Evolutionary conservation across 2,888 invertebrate genomes (phyloP).

Genomic region (Synanthedon tipuliformis): DNA sequence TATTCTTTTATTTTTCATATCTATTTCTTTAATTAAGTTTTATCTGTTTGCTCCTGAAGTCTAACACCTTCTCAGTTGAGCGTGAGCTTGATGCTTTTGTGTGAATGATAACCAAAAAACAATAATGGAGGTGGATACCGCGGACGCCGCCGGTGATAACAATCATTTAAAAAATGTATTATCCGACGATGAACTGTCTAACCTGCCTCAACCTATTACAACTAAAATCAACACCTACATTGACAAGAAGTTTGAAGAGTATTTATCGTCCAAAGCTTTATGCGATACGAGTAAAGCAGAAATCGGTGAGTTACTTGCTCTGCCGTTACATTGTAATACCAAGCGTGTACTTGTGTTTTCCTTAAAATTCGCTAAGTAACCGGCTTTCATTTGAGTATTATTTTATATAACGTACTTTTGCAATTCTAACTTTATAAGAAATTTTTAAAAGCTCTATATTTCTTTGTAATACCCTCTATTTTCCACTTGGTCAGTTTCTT

Average conservation of each 20-base stretch:
- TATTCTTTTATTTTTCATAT: too few relatives aligned
- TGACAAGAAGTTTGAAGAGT: slow-evolving; percentile 75
- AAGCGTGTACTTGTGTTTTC: background rate
- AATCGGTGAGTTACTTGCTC: slow-evolving; percentile 64
- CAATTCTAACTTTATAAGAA: too few relatives aligned
- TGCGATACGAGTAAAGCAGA: slow-evolving; percentile 75
- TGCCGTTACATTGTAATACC: background rate
- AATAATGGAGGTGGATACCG: slow-evolving; percentile 58
- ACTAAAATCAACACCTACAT: slow-evolving; percentile 72
- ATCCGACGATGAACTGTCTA: slow-evolving; percentile 47
- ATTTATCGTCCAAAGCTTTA: slow-evolving; percentile 78
- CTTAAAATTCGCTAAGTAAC: background rate
- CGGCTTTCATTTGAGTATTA: slow-evolving; percentile 2
- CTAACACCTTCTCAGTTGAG: too few relatives aligned
- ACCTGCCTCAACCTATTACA: slow-evolving; percentile 36
- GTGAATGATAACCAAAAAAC: background rate
- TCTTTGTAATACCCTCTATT: too few relatives aligned
- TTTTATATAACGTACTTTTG: slow-evolving; percentile 5
- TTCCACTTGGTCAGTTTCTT: too few relatives aligned
- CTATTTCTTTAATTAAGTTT: too few relatives aligned
- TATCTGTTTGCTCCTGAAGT: too few relatives aligned
- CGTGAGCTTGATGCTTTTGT: too few relatives aligned
- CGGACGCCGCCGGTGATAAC: slow-evolving; percentile 53
- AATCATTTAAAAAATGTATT: slow-evolving; percentile 58
- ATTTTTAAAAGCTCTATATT: too few relatives aligned